phyloP scores from a whole-genome alignment of 2,797 vertebrate genomes.

The Propithecus perrieri region DNA sequence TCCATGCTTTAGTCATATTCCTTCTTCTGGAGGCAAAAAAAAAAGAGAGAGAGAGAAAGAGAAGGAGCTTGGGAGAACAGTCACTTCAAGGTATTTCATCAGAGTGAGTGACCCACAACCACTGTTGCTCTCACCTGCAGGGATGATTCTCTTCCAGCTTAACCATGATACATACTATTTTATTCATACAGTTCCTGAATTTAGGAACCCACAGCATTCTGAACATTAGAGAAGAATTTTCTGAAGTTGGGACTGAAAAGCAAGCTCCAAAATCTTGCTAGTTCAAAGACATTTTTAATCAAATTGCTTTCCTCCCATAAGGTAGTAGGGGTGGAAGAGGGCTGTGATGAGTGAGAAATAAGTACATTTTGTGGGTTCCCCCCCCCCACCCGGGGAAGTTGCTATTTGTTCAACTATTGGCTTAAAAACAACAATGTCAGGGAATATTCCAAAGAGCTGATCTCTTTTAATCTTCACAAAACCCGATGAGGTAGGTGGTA shows the following conservation, averaged over 20 bases:
- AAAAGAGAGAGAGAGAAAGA: neutral
- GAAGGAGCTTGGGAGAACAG: neutral
- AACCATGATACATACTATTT: neutral
- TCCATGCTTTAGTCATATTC: conserved; percentile 27
- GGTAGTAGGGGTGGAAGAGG: neutral
- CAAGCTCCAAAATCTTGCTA: neutral
- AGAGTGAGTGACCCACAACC: neutral
- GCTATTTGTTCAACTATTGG: neutral
- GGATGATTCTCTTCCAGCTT: neutral
- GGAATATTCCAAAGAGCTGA: neutral
- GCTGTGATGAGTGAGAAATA: neutral
- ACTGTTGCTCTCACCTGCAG: neutral
- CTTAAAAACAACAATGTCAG: neutral
- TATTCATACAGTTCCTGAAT: neutral
- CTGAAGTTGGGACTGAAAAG: neutral
- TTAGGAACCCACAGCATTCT: neutral
- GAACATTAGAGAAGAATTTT: neutral
- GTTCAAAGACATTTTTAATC: conserved; percentile 12
- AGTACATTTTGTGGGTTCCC: neutral
- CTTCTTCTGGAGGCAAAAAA: neutral
- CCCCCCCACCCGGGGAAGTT: neutral
- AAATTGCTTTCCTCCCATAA: neutral
- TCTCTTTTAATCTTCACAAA: neutral
- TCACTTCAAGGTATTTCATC: neutral
- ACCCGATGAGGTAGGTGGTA: neutral